Evolutionary conservation across 2,888 invertebrate species (phyloP).

Genomic region (Lepeophtheirus nordmannii): DNA sequence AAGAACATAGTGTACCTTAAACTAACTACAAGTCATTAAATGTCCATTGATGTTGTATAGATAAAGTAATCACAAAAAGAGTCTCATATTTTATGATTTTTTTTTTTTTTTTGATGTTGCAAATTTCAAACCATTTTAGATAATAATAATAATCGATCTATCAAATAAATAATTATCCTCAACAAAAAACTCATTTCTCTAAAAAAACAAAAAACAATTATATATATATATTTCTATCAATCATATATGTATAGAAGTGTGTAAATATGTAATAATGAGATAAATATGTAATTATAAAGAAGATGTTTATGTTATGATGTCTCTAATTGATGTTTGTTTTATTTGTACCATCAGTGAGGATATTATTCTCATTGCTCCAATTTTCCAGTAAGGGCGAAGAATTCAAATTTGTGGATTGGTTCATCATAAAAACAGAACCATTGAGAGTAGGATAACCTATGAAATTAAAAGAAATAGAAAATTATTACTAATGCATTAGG

Average conservation of each 20-base stretch:
- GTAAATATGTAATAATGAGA: neutral
- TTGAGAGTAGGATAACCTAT: neutral
- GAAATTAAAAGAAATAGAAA: neutral
- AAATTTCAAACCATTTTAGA: too few relatives aligned
- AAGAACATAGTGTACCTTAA: too few relatives aligned
- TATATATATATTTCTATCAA: neutral
- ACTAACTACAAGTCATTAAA: too few relatives aligned
- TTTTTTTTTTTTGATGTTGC: too few relatives aligned
- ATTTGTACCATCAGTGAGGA: neutral
- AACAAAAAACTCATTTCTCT: too few relatives aligned
- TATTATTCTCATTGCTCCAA: neutral
- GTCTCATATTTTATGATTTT: too few relatives aligned
- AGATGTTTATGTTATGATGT: neutral
- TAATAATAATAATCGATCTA: too few relatives aligned
- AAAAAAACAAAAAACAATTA: neutral
- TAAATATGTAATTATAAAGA: conserved; percentile 1
- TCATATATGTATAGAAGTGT: neutral
- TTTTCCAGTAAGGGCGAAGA: too few relatives aligned
- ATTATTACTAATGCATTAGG: neutral
- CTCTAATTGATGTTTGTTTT: neutral
- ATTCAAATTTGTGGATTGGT: neutral
- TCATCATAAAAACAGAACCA: conserved; percentile 1
- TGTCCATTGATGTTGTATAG: too few relatives aligned
- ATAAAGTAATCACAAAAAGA: too few relatives aligned
- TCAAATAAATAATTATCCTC: too few relatives aligned